Conservation (phyloP, 2,797 vertebrate genomes). For the Helicolenus hilgendorfi region DNA sequence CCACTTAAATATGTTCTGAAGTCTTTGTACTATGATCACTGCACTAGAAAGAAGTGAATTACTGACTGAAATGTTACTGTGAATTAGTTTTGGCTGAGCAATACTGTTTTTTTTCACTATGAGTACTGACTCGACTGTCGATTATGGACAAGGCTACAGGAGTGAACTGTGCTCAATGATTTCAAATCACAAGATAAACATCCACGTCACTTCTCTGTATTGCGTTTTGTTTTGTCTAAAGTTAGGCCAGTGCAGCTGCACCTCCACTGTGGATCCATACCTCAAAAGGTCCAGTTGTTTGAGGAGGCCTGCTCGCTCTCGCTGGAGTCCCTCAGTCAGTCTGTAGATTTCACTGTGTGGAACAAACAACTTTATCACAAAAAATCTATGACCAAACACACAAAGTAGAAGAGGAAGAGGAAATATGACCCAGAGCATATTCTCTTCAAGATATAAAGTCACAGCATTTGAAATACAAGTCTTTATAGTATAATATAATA, state of each 20-base stretch:
- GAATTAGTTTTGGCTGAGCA: background rate
- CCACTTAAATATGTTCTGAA: background rate
- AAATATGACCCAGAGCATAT: background rate
- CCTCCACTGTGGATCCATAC: conserved; percentile 71
- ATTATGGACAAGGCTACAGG: background rate
- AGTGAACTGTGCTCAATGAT: background rate
- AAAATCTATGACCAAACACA: background rate
- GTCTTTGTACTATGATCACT: background rate
- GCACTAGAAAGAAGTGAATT: background rate
- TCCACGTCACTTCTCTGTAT: background rate
- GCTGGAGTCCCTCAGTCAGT: conserved; percentile 93
- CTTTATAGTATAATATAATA: background rate
- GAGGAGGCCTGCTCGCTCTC: conserved; percentile 92
- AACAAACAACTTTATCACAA: conserved; percentile 31
- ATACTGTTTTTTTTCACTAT: background rate
- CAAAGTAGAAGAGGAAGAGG: too few species aligned
- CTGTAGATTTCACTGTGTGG: conserved; percentile 93
- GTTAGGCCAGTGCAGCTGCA: background rate
- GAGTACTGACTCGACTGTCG: background rate
- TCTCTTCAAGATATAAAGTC: background rate
- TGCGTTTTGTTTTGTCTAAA: background rate
- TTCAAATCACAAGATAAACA: background rate
- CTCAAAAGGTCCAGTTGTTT: conserved; percentile 96
- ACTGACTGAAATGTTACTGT: background rate
- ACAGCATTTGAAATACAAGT: background rate